Evolutionary conservation across 92 coral and sea anemone genomes (phyloP).

Genomic region (Desmophyllum pertusum): DNA sequence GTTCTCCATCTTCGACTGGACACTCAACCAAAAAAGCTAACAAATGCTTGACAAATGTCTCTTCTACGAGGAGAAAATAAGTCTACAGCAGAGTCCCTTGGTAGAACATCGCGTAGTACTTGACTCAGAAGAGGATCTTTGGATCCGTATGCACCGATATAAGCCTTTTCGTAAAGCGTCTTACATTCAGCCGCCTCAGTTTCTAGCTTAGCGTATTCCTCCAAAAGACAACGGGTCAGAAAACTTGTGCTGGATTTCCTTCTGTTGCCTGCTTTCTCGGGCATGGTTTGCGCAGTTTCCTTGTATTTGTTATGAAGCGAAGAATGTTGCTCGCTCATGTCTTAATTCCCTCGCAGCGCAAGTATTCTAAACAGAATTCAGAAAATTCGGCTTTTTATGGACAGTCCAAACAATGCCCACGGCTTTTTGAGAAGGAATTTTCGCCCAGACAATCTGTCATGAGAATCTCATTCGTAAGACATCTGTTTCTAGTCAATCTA

Average conservation of each 20-base stretch:
- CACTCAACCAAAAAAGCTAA: constrained; percentile 45
- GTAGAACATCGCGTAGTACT: constrained; percentile 31
- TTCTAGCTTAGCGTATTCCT: constrained; percentile 46
- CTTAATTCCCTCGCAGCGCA: not conserved
- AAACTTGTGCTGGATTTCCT: constrained; percentile 40
- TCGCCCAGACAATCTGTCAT: constrained; percentile 28
- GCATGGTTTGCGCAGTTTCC: constrained; percentile 6
- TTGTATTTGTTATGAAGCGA: not conserved
- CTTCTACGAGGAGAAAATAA: constrained; percentile 26
- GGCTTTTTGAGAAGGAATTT: not conserved
- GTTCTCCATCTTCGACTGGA: not conserved
- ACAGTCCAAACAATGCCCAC: not conserved
- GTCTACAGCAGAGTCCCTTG: constrained; percentile 35
- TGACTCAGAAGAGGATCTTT: constrained; percentile 17
- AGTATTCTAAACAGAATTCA: not conserved
- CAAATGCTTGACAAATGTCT: constrained; percentile 39
- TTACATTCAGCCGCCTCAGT: constrained; percentile 42
- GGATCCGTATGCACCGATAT: constrained; percentile 39
- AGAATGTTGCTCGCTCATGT: constrained; percentile 3
- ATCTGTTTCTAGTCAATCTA: constrained; percentile 3
- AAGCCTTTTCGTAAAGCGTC: constrained; percentile 30
- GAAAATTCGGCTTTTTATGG: constrained; percentile 16
- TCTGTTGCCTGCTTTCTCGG: not conserved
- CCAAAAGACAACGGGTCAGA: constrained; percentile 32
- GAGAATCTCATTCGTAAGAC: not conserved